These are phyloP conservation scores for Penaeus indicus DNA, from an alignment of 1,140 invertebrate genomes.

Conservation along the genomic window DNA sequence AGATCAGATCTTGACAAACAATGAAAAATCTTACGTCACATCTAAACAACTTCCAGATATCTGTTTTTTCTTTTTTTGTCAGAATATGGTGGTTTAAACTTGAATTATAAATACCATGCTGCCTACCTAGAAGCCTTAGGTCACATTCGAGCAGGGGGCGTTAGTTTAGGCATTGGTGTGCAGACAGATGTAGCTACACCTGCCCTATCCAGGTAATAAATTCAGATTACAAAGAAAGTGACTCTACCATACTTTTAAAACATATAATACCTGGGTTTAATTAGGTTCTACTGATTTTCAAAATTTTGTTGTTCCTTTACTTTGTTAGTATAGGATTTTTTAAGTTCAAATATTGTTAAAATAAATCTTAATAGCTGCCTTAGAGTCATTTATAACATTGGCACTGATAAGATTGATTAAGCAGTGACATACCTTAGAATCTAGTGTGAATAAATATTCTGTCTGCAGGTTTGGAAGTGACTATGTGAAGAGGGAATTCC, in stretches of 20 bases:
- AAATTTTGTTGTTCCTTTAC: too few species aligned
- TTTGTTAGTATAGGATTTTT: too few species aligned
- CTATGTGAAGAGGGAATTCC: constrained; percentile 71
- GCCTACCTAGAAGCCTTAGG: constrained; percentile 76
- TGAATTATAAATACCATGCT: constrained; percentile 75
- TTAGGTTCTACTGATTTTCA: too few species aligned
- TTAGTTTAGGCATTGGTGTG: constrained; percentile 75
- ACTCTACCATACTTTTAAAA: background rate
- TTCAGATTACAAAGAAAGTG: background rate
- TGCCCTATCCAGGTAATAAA: constrained; percentile 71
- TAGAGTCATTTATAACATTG: too few species aligned
- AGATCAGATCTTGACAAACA: background rate
- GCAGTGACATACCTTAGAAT: too few species aligned
- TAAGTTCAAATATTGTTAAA: too few species aligned
- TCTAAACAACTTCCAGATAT: background rate
- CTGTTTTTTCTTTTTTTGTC: constrained; percentile 60
- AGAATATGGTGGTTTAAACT: constrained; percentile 77
- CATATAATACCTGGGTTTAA: too few species aligned
- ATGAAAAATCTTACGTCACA: background rate
- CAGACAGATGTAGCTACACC: constrained; percentile 75
- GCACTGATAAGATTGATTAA: too few species aligned
- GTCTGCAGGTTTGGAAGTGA: constrained; percentile 40
- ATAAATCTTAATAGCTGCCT: too few species aligned
- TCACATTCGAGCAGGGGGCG: constrained; percentile 72
- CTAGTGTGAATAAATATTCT: too few species aligned